Conservation (phyloP, 2,888 invertebrate species). For the Ferdinandea cuprea region DNA sequence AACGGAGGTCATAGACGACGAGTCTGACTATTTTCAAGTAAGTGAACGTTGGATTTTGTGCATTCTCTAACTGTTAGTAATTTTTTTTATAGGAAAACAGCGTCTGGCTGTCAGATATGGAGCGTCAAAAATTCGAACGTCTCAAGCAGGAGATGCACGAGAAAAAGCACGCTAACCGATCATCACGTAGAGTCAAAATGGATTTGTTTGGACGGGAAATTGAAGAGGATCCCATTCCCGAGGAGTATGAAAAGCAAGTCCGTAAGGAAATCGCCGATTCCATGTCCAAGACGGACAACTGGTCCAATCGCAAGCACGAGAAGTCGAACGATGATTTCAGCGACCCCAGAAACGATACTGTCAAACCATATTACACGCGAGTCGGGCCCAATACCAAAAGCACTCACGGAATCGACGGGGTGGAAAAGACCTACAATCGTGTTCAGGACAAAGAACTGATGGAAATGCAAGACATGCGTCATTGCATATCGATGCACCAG, state of each 20-base stretch:
- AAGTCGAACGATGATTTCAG: conserved; percentile 59
- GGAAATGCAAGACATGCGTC: conserved; percentile 93
- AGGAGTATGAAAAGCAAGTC: conserved; percentile 82
- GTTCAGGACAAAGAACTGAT: conserved; percentile 91
- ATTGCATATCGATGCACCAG: conserved; percentile 97
- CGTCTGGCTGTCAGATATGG: conserved; percentile 90
- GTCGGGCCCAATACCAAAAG: conserved; percentile 59
- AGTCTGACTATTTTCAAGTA: conserved; percentile 94
- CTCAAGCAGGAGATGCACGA: conserved; percentile 88
- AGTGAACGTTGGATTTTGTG: not conserved
- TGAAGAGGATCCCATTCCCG: conserved; percentile 83
- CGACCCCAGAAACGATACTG: conserved; percentile 76
- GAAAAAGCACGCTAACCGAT: conserved; percentile 87
- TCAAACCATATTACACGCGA: conserved; percentile 77
- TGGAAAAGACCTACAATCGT: conserved; percentile 82
- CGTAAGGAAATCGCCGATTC: conserved; percentile 82
- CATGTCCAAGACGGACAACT: conserved; percentile 69
- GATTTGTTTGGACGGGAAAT: conserved; percentile 89
- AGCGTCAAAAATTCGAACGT: conserved; percentile 87
- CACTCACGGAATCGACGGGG: conserved; percentile 71
- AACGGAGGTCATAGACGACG: conserved; percentile 89
- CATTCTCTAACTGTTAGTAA: no score
- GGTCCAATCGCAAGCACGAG: conserved; percentile 76
- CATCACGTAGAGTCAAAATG: conserved; percentile 88
- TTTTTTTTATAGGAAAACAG: conserved; percentile 86